Evolutionary conservation across 1,140 invertebrate species (phyloP).

Genomic region (Heterodera schachtii): DNA sequence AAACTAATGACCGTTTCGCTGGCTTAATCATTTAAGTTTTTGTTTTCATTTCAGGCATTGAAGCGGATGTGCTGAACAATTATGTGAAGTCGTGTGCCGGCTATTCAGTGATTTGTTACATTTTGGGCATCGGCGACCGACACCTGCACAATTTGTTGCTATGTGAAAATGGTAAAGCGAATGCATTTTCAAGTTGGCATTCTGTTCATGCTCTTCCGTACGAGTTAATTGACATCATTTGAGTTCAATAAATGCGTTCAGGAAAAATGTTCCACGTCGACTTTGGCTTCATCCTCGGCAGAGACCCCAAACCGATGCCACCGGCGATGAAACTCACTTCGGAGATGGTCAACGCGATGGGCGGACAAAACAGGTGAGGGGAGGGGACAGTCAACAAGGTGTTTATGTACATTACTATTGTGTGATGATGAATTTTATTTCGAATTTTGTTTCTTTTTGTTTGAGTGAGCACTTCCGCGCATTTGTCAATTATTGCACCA

Average conservation of each 20-base stretch:
- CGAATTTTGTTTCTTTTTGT: neutral
- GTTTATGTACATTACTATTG: too few species aligned
- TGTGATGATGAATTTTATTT: too few species aligned
- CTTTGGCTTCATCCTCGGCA: slow-evolving; percentile 96
- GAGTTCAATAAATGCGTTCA: neutral
- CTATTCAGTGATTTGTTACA: slow-evolving; percentile 96
- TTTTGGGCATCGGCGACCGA: slow-evolving; percentile 93
- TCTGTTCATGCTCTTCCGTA: too few species aligned
- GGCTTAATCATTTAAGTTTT: neutral
- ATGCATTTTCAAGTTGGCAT: neutral
- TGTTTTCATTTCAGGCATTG: slow-evolving; percentile 69
- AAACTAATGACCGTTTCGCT: too few species aligned
- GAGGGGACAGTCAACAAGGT: too few species aligned
- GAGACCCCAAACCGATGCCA: slow-evolving; percentile 95
- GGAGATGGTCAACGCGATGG: slow-evolving; percentile 99
- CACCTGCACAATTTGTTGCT: slow-evolving; percentile 92
- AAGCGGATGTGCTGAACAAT: slow-evolving; percentile 91
- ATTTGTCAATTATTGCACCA: slow-evolving; percentile 91
- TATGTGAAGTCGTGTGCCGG: slow-evolving; percentile 84
- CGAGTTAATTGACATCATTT: neutral
- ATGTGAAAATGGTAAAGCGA: slow-evolving; percentile 75
- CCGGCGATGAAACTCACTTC: slow-evolving; percentile 97
- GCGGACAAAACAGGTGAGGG: slow-evolving; percentile 75
- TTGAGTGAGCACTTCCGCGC: slow-evolving; percentile 86
- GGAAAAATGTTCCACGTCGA: slow-evolving; percentile 85